Evolutionary conservation across 2,797 vertebrate species (phyloP).

Genomic region (Characodon lateralis): DNA sequence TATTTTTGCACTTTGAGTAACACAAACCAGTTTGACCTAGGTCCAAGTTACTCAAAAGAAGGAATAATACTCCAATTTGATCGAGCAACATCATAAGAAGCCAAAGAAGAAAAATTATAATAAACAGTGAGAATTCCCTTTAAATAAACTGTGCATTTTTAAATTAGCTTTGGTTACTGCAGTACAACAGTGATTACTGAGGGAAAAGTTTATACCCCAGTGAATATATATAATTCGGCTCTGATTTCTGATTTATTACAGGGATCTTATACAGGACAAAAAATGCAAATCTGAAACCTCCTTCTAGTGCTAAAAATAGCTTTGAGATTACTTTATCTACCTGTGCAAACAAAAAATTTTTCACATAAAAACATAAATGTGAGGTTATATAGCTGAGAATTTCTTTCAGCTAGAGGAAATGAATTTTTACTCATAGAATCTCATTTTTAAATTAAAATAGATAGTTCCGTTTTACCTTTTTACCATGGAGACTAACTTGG

Average conservation of each 20-base stretch:
- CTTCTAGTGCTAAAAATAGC: not conserved
- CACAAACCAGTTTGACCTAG: not conserved
- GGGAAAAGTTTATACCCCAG: not conserved
- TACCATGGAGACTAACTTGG: not conserved
- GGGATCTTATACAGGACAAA: not conserved
- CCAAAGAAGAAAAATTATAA: not conserved
- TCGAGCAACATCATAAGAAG: not conserved
- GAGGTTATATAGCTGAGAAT: not conserved
- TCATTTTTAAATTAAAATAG: not conserved
- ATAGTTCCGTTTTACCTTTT: slow-evolving; percentile 1
- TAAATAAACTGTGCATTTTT: not conserved
- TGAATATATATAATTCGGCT: not conserved
- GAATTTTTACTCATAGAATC: not conserved
- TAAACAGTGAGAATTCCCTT: not conserved
- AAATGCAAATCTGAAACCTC: not conserved
- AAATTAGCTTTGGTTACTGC: not conserved
- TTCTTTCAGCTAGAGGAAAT: not conserved
- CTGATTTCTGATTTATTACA: not conserved
- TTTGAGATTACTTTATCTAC: not conserved
- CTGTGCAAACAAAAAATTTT: not conserved
- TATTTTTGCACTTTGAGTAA: not conserved
- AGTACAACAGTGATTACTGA: not conserved
- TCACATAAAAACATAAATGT: not conserved
- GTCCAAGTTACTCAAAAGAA: not conserved
- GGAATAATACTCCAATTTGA: not conserved